Evolutionary conservation across 2,113 vertebrate species (phyloP).

Genomic region (Prinia subflava): DNA sequence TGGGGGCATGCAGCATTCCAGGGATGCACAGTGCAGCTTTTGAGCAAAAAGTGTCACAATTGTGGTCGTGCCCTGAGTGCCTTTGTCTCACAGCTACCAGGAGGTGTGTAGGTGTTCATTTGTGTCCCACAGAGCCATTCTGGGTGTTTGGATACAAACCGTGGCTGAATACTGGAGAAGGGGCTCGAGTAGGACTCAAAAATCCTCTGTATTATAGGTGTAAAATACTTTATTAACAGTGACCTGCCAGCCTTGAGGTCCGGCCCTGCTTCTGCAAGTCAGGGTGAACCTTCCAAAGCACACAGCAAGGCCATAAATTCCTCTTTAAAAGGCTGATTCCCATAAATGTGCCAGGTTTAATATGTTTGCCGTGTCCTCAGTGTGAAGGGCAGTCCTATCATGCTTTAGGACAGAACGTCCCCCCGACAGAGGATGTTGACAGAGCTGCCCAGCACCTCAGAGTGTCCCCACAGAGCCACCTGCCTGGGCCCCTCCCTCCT

Average conservation of each 20-base stretch:
- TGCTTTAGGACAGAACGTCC: background rate
- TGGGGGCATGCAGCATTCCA: background rate
- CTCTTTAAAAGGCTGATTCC: background rate
- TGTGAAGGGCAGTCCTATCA: background rate
- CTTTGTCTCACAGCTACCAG: background rate
- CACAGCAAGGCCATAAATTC: background rate
- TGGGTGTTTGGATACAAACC: rapidly evolving
- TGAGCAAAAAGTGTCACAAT: background rate
- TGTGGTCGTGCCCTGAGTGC: background rate
- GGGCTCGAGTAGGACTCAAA: background rate
- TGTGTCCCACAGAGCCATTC: background rate
- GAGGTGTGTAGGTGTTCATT: background rate
- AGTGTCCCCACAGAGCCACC: rapidly evolving
- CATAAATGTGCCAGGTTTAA: background rate
- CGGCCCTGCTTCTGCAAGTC: background rate
- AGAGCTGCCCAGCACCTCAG: background rate
- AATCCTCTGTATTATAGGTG: background rate
- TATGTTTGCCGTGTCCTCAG: background rate
- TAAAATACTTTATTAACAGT: background rate
- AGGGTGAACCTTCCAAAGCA: background rate
- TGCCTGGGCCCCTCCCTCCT: background rate
- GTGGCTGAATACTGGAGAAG: background rate
- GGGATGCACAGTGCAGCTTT: background rate
- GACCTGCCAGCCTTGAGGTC: background rate
- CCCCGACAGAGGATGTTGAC: rapidly evolving